Evolutionary conservation across 1,140 invertebrate genomes (phyloP).

Genomic region (Pogonus chalceus): DNA sequence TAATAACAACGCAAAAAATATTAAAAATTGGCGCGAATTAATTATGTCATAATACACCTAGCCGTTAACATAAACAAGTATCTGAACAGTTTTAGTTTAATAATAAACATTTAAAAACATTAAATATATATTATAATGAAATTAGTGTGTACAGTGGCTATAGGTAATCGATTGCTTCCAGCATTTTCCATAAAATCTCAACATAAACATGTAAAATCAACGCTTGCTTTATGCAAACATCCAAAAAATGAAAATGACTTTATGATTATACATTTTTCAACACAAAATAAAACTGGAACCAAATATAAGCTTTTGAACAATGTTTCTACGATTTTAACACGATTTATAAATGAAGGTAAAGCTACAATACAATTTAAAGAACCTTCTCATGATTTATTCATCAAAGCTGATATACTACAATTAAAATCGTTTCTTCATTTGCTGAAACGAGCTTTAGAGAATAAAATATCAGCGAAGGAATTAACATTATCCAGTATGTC

Average conservation of each 20-base stretch:
- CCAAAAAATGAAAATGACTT: slow-evolving; percentile 44
- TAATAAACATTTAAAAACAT: too few relatives aligned
- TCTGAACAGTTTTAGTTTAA: too few relatives aligned
- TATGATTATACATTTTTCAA: slow-evolving; percentile 53
- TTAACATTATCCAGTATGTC: slow-evolving; percentile 41
- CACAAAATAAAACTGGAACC: slow-evolving; percentile 50
- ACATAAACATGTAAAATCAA: slow-evolving; percentile 45
- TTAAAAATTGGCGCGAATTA: too few relatives aligned
- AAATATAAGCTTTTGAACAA: slow-evolving; percentile 57
- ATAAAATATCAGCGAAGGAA: slow-evolving; percentile 44
- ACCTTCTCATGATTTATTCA: slow-evolving; percentile 57
- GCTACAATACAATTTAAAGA: slow-evolving; percentile 57
- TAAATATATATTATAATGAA: slow-evolving; percentile 53
- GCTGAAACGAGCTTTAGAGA: slow-evolving; percentile 49
- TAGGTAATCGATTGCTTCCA: slow-evolving; percentile 45
- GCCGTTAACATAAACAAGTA: too few relatives aligned
- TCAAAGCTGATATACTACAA: slow-evolving; percentile 53
- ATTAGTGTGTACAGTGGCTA: slow-evolving; percentile 51
- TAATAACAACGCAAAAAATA: too few relatives aligned
- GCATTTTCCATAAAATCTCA: slow-evolving; percentile 33
- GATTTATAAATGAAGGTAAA: slow-evolving; percentile 62
- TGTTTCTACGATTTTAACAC: slow-evolving; percentile 53
- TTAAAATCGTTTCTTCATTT: slow-evolving; percentile 57
- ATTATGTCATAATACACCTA: too few relatives aligned
- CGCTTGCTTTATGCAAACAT: slow-evolving; percentile 53